Evolutionary conservation across 2,113 vertebrate genomes (phyloP).

Genomic region (Talpa occidentalis): DNA sequence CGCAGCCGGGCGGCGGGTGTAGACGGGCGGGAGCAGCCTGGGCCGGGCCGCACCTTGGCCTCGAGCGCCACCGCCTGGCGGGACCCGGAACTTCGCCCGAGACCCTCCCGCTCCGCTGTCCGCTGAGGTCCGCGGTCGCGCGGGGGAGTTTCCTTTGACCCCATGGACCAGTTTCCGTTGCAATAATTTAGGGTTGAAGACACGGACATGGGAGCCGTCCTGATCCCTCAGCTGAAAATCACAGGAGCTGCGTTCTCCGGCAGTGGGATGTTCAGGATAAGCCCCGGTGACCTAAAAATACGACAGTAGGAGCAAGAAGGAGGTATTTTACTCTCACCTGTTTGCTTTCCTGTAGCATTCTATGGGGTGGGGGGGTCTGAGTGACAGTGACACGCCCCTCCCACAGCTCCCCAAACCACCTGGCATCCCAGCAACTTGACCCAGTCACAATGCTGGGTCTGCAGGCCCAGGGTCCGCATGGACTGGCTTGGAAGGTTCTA

Average conservation of each 20-base stretch:
- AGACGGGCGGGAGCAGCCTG: too few relatives aligned
- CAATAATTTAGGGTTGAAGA: neutral
- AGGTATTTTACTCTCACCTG: neutral
- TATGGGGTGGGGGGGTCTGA: accelerated
- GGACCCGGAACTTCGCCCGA: conserved; percentile 32
- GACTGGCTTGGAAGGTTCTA: neutral
- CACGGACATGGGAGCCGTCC: neutral
- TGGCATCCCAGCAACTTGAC: neutral
- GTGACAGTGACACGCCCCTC: too few relatives aligned
- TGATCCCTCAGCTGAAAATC: neutral
- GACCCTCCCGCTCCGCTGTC: too few relatives aligned
- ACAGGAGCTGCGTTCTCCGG: neutral
- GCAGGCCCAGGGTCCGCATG: accelerated
- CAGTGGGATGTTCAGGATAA: neutral
- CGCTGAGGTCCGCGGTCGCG: too few relatives aligned
- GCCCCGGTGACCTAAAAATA: neutral
- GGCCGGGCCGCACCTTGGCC: conserved; percentile 80
- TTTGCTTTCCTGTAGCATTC: neutral
- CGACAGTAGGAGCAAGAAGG: neutral
- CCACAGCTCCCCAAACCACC: accelerated
- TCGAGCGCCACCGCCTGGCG: conserved; percentile 87
- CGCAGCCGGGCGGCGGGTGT: too few relatives aligned
- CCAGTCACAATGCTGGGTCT: neutral
- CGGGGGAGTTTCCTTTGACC: neutral
- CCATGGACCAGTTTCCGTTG: too few relatives aligned